A percentile compares a stretch with the other conserved stretches of the same genome.
Evolutionary conservation across 2,797 vertebrate genomes (phyloP).

Genomic region (Hipposideros larvatus): DNA sequence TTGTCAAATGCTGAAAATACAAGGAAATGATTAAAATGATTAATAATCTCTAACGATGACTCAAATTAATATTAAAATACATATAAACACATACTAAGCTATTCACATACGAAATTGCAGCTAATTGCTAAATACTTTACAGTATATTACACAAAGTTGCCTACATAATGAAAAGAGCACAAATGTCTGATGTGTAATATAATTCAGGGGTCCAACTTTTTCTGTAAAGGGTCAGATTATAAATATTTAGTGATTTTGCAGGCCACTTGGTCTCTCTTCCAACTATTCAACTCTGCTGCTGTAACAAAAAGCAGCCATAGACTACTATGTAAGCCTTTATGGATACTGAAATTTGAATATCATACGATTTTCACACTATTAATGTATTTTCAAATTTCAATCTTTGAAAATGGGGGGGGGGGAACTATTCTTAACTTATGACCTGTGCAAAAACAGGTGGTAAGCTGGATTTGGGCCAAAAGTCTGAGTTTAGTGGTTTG

Average conservation of each 20-base stretch:
- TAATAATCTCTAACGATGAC: not conserved
- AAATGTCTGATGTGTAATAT: not conserved
- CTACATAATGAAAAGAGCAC: not conserved
- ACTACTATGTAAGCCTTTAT: not conserved
- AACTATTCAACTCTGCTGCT: not conserved
- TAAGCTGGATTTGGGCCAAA: not conserved
- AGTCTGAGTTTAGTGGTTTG: not conserved
- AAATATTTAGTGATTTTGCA: not conserved
- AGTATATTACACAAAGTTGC: not conserved
- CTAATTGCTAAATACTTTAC: not conserved
- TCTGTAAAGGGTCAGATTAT: not conserved
- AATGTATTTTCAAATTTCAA: not conserved
- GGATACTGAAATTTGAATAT: not conserved
- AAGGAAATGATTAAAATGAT: not conserved
- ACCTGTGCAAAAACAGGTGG: not conserved
- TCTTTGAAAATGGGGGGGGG: not conserved
- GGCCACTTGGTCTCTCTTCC: rapidly evolving
- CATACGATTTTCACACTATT: not conserved
- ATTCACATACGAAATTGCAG: not conserved
- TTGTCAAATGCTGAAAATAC: not conserved
- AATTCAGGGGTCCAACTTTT: not conserved
- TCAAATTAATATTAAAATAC: not conserved
- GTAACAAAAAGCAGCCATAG: not conserved
- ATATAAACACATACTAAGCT: not conserved
- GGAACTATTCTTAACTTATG: not conserved